phyloP scores from a whole-genome alignment of 2,797 vertebrate species.

The Buceros bicornis region DNA sequence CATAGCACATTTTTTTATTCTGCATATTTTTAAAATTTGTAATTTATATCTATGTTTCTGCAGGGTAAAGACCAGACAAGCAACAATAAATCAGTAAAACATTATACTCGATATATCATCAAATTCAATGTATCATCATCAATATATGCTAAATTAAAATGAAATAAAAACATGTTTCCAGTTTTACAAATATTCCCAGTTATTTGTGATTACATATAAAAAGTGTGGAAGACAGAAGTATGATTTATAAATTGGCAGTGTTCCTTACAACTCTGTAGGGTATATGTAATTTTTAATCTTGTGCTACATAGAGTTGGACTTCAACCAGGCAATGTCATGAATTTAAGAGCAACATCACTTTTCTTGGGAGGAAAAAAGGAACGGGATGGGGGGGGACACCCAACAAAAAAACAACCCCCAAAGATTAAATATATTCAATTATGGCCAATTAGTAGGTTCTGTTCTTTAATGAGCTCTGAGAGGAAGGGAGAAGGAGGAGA shows the following conservation, averaged over 20 bases:
- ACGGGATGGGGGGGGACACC: background rate
- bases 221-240: background rate
- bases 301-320: background rate
- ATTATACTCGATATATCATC: background rate
- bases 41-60: background rate
- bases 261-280: background rate
- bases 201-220: background rate
- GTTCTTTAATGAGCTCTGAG: background rate
- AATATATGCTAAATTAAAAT: background rate
- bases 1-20: background rate
- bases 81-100: background rate
- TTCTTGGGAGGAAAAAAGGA: background rate
- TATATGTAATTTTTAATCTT: background rate
- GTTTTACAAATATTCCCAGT: background rate
- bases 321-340: background rate
- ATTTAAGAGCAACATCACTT: background rate
- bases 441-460: background rate
- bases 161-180: background rate
- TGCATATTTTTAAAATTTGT: background rate
- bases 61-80: background rate
- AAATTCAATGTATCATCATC: background rate
- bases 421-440: background rate
- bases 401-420: background rate
- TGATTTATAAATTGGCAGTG: slow-evolving; percentile 23
- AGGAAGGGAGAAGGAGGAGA: background rate